A percentile compares a stretch with the other conserved stretches of the same genome.
phyloP scores from a whole-genome alignment of 2,888 invertebrate genomes.

The Phaonia tiefii region DNA sequence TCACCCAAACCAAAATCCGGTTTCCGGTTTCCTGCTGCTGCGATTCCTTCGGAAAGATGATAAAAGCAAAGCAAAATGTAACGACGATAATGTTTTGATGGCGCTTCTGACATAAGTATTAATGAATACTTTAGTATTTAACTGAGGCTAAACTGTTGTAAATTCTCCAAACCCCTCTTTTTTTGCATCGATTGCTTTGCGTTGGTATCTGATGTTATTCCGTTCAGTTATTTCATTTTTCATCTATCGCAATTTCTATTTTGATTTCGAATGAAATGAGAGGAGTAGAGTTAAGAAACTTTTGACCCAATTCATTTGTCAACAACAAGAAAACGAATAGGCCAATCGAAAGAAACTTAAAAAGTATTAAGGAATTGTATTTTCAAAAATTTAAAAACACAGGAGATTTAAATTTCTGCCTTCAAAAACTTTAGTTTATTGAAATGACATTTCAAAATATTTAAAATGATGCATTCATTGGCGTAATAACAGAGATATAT shows the following conservation, averaged over 20 bases:
- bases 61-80: neutral
- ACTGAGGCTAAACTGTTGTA: conserved; percentile 30
- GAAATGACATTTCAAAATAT: neutral
- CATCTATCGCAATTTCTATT: conserved; percentile 7
- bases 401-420: neutral
- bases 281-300: neutral
- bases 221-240: neutral
- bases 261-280: neutral
- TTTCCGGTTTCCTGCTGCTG: conserved; percentile 12
- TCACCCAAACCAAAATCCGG: neutral
- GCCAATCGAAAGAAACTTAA: conserved; percentile 9
- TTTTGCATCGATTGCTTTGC: neutral
- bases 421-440: too few species aligned
- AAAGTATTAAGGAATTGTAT: conserved; percentile 1
- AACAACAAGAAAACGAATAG: conserved; percentile 1
- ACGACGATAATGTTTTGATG: neutral
- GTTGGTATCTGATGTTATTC: neutral
- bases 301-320: conserved; percentile 31
- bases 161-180: neutral
- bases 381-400: neutral
- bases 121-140: conserved; percentile 47
- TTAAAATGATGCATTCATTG: neutral
- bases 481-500: neutral
- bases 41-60: neutral
- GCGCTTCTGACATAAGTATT: conserved; percentile 25